These are phyloP conservation scores for Brachionus plicatilis DNA, from an alignment of 1,140 invertebrate species.

Conservation along the genomic window DNA sequence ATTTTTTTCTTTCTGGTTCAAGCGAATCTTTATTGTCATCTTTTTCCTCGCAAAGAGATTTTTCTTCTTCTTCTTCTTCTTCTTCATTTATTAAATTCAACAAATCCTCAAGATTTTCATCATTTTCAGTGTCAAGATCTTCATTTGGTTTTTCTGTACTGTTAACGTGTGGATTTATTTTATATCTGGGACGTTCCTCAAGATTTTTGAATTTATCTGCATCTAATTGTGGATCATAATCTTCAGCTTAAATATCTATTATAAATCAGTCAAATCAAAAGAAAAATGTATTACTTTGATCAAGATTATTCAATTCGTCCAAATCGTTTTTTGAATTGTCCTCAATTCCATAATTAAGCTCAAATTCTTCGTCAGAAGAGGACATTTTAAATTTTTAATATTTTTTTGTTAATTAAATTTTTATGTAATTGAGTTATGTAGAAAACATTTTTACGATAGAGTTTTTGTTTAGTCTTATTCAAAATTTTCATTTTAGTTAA, in stretches of 20 bases:
- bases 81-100: not conserved
- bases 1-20: slow-evolving; percentile 1
- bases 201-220: not conserved
- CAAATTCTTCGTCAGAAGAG: slow-evolving; percentile 28
- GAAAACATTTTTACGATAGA: not conserved
- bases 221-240: slow-evolving; percentile 3
- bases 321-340: not conserved
- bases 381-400: not conserved
- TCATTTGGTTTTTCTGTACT: not conserved
- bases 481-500: no score
- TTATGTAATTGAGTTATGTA: not conserved
- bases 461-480: no score
- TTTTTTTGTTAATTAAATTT: not conserved
- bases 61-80: slow-evolving; percentile 6
- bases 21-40: not conserved
- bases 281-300: not conserved
- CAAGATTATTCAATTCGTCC: not conserved
- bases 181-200: not conserved
- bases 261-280: not conserved
- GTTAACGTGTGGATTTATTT: not conserved
- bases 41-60: not conserved
- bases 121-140: not conserved
- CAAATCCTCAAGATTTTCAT: not conserved
- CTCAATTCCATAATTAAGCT: not conserved
- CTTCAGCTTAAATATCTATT: not conserved